phyloP scores from a whole-genome alignment of 2,797 vertebrate species.

The Anabas testudineus region DNA sequence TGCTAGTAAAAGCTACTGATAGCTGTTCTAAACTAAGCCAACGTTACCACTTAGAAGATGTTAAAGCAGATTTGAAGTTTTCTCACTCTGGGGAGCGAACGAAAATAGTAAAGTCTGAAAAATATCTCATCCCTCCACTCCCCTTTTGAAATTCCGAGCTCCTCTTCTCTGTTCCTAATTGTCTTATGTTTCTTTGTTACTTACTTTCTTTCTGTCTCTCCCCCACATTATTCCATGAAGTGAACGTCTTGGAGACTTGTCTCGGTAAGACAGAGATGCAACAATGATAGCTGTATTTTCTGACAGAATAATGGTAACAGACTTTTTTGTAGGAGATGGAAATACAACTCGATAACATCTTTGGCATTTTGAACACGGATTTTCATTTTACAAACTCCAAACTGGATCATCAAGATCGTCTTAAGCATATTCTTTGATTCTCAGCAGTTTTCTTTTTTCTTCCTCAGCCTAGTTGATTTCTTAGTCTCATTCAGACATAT shows the following conservation, averaged over 20 bases:
- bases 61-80: background rate
- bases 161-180: background rate
- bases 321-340: background rate
- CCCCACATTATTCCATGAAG: slow-evolving; percentile 13
- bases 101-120: background rate
- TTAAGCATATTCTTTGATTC: background rate
- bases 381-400: background rate
- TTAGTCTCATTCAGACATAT: too few species aligned
- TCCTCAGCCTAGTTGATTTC: too few species aligned
- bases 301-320: background rate
- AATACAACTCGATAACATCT: slow-evolving; percentile 20
- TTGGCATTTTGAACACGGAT: background rate
- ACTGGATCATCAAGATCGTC: slow-evolving; percentile 14
- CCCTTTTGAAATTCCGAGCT: background rate
- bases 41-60: background rate
- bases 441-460: background rate
- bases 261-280: slow-evolving; percentile 4
- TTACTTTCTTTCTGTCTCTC: background rate
- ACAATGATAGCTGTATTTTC: slow-evolving; percentile 9
- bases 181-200: slow-evolving; percentile 3
- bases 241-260: background rate
- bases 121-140: too few species aligned
- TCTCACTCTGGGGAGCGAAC: background rate
- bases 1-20: too few species aligned
- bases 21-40: background rate